phyloP scores from a whole-genome alignment of 2,113 vertebrate genomes.

The Carassius carassius region DNA sequence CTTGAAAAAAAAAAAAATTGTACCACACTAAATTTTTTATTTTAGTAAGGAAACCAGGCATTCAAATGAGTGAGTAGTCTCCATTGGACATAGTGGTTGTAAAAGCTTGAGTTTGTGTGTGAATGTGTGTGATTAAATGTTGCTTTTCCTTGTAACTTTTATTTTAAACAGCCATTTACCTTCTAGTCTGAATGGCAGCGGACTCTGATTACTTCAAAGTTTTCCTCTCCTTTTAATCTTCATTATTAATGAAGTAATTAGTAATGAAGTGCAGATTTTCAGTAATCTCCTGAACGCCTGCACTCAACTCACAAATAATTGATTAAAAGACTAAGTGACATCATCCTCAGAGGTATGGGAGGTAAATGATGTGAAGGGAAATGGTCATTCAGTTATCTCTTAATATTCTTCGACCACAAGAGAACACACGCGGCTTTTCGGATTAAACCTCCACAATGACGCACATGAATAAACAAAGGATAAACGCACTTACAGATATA shows the following conservation, averaged over 20 bases:
- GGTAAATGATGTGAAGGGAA: neutral
- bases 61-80: neutral
- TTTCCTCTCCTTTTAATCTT: conserved; percentile 5
- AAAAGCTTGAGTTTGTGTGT: neutral
- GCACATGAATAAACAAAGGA: conserved; percentile 26
- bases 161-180: neutral
- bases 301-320: neutral
- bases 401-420: conserved; percentile 16
- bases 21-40: too few species aligned
- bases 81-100: neutral
- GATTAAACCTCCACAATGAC: conserved; percentile 8
- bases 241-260: neutral
- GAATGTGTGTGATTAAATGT: neutral
- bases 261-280: conserved; percentile 15
- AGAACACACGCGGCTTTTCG: neutral
- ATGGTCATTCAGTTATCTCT: neutral
- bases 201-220: conserved; percentile 11
- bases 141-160: neutral
- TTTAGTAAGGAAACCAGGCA: neutral
- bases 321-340: conserved; percentile 21
- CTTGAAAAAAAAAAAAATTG: too few species aligned
- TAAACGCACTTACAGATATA: conserved; percentile 24
- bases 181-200: neutral
- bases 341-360: neutral
- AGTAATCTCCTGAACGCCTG: conserved; percentile 13